Conservation (phyloP, 2,888 invertebrate species). For the Eumacrocentrus americanus region DNA sequence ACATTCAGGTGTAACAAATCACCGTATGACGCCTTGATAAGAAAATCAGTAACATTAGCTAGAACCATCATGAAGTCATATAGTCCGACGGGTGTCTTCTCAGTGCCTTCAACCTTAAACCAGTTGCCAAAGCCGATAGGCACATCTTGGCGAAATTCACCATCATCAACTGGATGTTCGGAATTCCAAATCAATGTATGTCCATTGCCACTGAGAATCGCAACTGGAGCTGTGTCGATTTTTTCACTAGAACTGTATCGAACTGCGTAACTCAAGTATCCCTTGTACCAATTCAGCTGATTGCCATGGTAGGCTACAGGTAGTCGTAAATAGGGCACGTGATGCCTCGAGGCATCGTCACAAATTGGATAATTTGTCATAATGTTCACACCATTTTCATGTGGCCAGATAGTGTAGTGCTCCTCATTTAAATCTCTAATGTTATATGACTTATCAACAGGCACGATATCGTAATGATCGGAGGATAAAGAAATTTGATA, state of each 20-base stretch:
- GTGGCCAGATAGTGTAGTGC: conserved; percentile 45
- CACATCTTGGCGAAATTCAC: conserved; percentile 66
- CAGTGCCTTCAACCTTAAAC: conserved; percentile 67
- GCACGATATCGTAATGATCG: conserved; percentile 65
- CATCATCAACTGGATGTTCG: conserved; percentile 60
- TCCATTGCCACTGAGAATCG: conserved; percentile 82
- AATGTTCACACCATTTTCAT: conserved; percentile 64
- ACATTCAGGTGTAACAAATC: conserved; percentile 74
- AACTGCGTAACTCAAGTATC: conserved; percentile 78
- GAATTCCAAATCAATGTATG: conserved; percentile 69
- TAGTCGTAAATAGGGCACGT: conserved; percentile 73
- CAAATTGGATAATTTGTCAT: conserved; percentile 52
- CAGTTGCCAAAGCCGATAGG: conserved; percentile 79
- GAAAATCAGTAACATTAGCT: conserved; percentile 81
- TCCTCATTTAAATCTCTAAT: conserved; percentile 32
- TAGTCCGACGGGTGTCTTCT: conserved; percentile 70
- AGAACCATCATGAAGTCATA: conserved; percentile 96
- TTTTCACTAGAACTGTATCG: conserved; percentile 70
- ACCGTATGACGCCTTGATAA: conserved; percentile 77
- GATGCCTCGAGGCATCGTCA: conserved; percentile 43
- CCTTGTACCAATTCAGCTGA: conserved; percentile 89
- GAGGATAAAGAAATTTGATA: conserved; percentile 72
- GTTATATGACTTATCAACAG: conserved; percentile 37
- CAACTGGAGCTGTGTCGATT: conserved; percentile 71
- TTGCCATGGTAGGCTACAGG: conserved; percentile 76